A percentile compares a stretch with the other conserved stretches of the same genome.
Evolutionary conservation across 37 sponge, comb jelly and placozoan genomes (phyloP).

Genomic region (Crambe crambe): DNA sequence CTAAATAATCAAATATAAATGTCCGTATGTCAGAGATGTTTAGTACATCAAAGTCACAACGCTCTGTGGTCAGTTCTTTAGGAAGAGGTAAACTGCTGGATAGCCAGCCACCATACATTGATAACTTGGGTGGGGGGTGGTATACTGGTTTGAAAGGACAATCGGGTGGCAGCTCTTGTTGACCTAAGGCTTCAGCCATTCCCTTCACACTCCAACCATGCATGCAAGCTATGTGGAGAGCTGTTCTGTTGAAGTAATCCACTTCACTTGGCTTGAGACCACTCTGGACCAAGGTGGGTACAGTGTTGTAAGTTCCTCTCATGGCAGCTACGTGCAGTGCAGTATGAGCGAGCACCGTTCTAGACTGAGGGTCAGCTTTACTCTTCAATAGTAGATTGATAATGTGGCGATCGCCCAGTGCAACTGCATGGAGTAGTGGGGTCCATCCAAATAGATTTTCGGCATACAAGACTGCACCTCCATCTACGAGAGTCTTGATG

Average conservation of each 20-base stretch:
- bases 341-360: conserved; percentile 68
- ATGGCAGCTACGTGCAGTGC: conserved; percentile 81
- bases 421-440: conserved; percentile 66
- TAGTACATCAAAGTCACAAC: conserved; percentile 86
- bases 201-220: conserved; percentile 72
- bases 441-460: conserved; percentile 89
- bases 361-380: conserved; percentile 52
- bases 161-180: conserved; percentile 23
- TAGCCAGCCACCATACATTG: conserved; percentile 70
- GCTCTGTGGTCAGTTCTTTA: conserved; percentile 55
- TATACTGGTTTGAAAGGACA: conserved; percentile 27
- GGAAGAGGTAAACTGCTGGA: conserved; percentile 54
- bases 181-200: conserved; percentile 40
- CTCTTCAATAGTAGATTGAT: conserved; percentile 38
- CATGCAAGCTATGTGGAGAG: conserved; percentile 78
- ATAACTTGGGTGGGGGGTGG: conserved; percentile 20
- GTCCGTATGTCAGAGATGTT: conserved; percentile 23
- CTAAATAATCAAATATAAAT: conserved; percentile 78
- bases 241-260: conserved; percentile 78
- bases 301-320: conserved; percentile 53
- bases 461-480: conserved; percentile 70
- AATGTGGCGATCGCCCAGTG: conserved; percentile 39
- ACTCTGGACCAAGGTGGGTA: conserved; percentile 44
- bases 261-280: conserved; percentile 40
- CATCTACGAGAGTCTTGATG: conserved; percentile 33